A percentile compares a stretch with the other conserved stretches of the same genome.
These are phyloP conservation scores for Lasioglossum villosulum DNA, from an alignment of 2,888 invertebrate genomes.

Conservation along the genomic window DNA sequence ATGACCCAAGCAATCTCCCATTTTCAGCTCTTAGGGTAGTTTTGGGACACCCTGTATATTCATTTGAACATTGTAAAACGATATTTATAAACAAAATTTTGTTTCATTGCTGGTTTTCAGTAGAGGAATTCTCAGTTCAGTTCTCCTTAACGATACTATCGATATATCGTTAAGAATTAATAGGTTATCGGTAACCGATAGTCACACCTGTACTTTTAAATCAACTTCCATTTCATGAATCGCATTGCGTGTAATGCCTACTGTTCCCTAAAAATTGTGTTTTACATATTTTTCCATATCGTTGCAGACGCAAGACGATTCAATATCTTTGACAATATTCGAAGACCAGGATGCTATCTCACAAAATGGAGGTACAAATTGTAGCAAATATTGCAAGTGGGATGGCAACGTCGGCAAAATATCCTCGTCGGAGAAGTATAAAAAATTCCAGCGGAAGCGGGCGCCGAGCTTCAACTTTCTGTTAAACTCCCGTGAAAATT, in stretches of 20 bases:
- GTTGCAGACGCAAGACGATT: conserved; percentile 25
- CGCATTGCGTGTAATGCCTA: neutral
- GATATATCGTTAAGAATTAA: no score
- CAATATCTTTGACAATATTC: neutral
- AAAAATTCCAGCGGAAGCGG: conserved; percentile 37
- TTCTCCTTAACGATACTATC: no score
- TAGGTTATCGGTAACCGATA: neutral
- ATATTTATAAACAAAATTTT: no score
- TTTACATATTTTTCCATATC: neutral
- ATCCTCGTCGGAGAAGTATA: conserved; percentile 4
- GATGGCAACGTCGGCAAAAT: conserved; percentile 1
- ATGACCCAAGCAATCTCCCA: no score
- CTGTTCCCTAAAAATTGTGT: neutral
- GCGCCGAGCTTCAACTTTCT: conserved; percentile 34
- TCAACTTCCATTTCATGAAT: neutral
- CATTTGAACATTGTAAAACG: no score
- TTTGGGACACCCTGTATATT: no score
- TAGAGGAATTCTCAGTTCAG: no score
- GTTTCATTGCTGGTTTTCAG: no score
- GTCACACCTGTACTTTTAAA: neutral
- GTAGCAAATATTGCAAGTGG: conserved; percentile 2
- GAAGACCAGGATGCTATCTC: neutral
- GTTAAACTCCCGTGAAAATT: conserved; percentile 60
- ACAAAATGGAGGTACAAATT: neutral
- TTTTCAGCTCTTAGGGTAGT: no score